Evolutionary conservation across 2,797 vertebrate species (phyloP).

Genomic region (Carduelis carduelis): DNA sequence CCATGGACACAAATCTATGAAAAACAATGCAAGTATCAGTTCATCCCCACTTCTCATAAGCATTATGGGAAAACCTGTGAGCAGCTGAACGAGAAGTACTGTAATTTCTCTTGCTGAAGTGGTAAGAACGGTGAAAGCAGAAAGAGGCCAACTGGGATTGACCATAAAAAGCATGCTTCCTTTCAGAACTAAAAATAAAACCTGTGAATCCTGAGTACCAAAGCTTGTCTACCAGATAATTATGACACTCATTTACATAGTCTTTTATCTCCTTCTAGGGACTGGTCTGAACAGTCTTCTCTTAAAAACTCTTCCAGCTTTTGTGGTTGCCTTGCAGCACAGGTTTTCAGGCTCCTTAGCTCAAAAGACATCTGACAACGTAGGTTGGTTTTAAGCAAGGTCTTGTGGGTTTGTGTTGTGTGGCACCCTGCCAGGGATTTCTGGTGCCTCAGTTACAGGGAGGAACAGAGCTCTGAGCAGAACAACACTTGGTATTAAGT

Average conservation of each 20-base stretch:
- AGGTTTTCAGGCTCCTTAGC: constrained; percentile 43
- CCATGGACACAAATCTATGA: not conserved
- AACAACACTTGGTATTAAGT: not conserved
- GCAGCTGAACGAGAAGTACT: not conserved
- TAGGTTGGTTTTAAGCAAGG: constrained; percentile 33
- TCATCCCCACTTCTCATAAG: not conserved
- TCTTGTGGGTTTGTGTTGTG: constrained; percentile 6
- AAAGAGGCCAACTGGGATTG: not conserved
- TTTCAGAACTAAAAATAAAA: constrained; percentile 58
- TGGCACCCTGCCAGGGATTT: constrained; percentile 32
- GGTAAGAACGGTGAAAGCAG: not conserved
- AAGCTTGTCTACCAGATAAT: constrained; percentile 16
- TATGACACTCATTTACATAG: constrained; percentile 1
- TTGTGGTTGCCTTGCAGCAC: constrained; percentile 57
- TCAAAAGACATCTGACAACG: not conserved
- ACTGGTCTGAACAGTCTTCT: constrained; percentile 41
- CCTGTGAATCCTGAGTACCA: constrained; percentile 21
- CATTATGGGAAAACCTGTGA: not conserved
- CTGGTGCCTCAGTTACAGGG: not conserved
- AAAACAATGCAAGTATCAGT: not conserved
- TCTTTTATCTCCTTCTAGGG: constrained; percentile 55
- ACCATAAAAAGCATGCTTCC: constrained; percentile 23
- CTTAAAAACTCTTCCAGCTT: constrained; percentile 16
- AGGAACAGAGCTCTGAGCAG: not conserved
- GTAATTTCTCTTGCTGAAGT: not conserved